phyloP scores from a whole-genome alignment of 1,140 invertebrate species.

The Lucilia sericata region DNA sequence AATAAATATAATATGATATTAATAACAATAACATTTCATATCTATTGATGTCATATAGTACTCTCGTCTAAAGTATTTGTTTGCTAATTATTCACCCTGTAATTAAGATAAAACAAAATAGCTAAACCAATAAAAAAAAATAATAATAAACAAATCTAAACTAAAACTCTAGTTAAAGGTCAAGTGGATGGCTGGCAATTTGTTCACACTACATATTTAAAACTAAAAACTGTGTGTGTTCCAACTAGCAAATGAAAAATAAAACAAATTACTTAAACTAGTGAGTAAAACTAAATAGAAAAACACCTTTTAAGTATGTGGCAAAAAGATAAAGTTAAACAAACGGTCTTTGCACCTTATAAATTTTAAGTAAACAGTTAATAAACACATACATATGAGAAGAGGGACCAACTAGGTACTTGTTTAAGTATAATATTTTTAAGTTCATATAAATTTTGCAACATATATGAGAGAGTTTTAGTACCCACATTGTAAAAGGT shows the following conservation, averaged over 20 bases:
- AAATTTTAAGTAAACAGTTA: neutral
- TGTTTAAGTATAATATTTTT: neutral
- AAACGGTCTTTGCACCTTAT: slow-evolving; percentile 16
- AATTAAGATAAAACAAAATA: neutral
- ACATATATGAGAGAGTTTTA: neutral
- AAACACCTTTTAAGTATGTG: neutral
- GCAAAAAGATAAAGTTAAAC: neutral
- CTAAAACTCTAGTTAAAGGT: neutral
- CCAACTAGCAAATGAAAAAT: neutral
- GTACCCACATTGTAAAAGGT: neutral
- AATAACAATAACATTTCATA: neutral
- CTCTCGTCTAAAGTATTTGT: neutral
- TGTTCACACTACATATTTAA: neutral
- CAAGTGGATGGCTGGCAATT: slow-evolving; percentile 13
- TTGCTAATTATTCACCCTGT: slow-evolving; percentile 17
- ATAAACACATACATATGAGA: neutral
- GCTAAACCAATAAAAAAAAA: too few relatives aligned
- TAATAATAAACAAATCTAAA: neutral
- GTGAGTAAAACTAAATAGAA: neutral
- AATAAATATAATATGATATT: neutral
- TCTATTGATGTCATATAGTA: neutral
- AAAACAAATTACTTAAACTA: neutral
- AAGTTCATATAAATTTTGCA: neutral
- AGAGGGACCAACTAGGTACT: neutral
- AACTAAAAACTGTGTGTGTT: neutral